phyloP scores from a whole-genome alignment of 2,888 invertebrate genomes.

The Agrenia bidenticulata region DNA sequence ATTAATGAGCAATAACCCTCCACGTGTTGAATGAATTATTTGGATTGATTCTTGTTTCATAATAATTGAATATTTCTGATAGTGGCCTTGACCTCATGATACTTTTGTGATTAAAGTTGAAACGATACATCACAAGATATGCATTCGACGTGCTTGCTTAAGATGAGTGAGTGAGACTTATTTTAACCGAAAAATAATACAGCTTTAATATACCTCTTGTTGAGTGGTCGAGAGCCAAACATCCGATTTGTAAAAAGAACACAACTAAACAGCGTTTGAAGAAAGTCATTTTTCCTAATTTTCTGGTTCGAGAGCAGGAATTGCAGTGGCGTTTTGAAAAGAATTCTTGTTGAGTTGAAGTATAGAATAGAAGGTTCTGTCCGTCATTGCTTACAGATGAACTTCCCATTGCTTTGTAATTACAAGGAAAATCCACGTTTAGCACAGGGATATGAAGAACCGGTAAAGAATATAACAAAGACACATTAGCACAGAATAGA shows the following conservation, averaged over 20 bases:
- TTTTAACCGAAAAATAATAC: not conserved
- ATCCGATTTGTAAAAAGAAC: conserved; percentile 46
- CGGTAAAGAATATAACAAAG: conserved; percentile 1
- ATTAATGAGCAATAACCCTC: too few relatives aligned
- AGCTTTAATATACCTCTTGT: conserved; percentile 44
- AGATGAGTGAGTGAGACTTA: too few relatives aligned
- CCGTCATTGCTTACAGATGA: not conserved
- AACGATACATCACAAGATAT: too few relatives aligned
- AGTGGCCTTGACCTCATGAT: too few relatives aligned
- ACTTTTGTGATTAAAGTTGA: too few relatives aligned
- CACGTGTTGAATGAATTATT: too few relatives aligned
- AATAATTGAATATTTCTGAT: too few relatives aligned
- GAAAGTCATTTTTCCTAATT: conserved; percentile 38
- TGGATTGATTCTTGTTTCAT: too few relatives aligned
- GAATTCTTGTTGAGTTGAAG: not conserved
- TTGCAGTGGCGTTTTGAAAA: not conserved
- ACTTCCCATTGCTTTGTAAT: conserved; percentile 5
- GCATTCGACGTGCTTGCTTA: too few relatives aligned
- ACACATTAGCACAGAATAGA: not conserved
- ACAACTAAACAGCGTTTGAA: conserved; percentile 42
- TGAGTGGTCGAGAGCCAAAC: conserved; percentile 47
- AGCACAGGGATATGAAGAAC: not conserved
- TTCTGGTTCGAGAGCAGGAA: not conserved
- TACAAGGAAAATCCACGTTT: not conserved
- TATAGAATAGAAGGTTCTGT: not conserved